A percentile compares a stretch with the other conserved stretches of the same genome.
Evolutionary conservation across 1,140 invertebrate species (phyloP).

Genomic region (Subanguina moxae): DNA sequence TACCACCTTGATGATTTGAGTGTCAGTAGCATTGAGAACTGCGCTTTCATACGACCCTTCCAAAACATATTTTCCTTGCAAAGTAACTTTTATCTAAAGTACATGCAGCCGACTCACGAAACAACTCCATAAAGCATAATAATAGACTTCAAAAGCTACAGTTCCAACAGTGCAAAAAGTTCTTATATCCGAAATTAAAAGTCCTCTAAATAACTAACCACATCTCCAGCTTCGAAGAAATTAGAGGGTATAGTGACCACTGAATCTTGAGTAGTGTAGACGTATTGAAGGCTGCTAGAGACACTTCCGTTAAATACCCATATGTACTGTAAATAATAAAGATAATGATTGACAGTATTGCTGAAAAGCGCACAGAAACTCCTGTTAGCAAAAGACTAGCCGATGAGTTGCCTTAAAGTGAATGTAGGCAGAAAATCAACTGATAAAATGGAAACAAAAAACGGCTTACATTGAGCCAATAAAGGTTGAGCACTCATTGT

Average conservation of each 20-base stretch:
- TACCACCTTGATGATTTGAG: neutral
- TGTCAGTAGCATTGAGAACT: neutral
- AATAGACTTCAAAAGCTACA: no score
- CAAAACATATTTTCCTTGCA: neutral
- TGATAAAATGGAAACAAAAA: no score
- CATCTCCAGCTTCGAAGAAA: neutral
- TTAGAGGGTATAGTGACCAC: neutral
- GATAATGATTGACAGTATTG: neutral
- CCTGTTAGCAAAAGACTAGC: neutral
- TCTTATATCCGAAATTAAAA: no score
- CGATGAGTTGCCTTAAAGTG: neutral
- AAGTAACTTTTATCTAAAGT: neutral
- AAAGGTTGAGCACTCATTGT: neutral
- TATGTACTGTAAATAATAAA: neutral
- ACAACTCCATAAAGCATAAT: no score
- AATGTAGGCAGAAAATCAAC: no score
- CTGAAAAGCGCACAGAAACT: neutral
- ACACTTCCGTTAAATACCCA: neutral
- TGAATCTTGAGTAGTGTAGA: neutral
- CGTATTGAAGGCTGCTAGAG: neutral
- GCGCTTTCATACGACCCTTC: neutral
- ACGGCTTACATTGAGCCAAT: neutral
- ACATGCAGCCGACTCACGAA: no score
- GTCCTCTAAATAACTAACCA: no score
- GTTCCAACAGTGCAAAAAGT: no score